phyloP scores from a whole-genome alignment of 2,888 invertebrate genomes.

The Formica aserva region DNA sequence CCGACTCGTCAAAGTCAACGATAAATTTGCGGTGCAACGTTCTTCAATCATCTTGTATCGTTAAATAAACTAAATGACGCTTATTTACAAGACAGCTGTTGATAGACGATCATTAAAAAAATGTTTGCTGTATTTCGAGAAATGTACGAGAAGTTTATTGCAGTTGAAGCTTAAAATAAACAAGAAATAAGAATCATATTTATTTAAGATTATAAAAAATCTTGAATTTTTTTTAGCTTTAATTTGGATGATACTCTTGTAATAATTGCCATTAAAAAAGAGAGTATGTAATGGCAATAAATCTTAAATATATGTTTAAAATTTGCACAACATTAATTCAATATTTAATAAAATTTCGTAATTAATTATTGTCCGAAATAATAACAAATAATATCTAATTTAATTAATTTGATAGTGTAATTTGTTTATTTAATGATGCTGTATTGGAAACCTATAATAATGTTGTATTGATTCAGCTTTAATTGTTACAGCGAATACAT shows the following conservation, averaged over 20 bases:
- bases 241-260: not conserved
- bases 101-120: not conserved
- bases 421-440: conserved; percentile 45
- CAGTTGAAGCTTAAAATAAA: not conserved
- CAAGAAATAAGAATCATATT: not conserved
- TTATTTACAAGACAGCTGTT: not conserved
- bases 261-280: not conserved
- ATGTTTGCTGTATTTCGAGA: not conserved
- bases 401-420: conserved; percentile 42
- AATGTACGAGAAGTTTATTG: not conserved
- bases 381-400: conserved; percentile 15
- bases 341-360: not conserved
- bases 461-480: conserved; percentile 32
- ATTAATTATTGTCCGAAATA: conserved; percentile 24
- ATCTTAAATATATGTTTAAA: not conserved
- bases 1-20: not conserved
- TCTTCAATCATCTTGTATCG: not conserved
- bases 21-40: conserved; percentile 13
- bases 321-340: not conserved
- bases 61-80: not conserved
- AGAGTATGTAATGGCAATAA: not conserved
- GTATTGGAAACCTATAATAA: conserved; percentile 19
- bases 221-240: not conserved
- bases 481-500: conserved; percentile 26
- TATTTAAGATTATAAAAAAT: conserved; percentile 3